Percentiles rank a stretch among this genome's conserved stretches.
Conservation (phyloP, 2,888 invertebrate genomes). For the Megaustenia siamemsis region DNA sequence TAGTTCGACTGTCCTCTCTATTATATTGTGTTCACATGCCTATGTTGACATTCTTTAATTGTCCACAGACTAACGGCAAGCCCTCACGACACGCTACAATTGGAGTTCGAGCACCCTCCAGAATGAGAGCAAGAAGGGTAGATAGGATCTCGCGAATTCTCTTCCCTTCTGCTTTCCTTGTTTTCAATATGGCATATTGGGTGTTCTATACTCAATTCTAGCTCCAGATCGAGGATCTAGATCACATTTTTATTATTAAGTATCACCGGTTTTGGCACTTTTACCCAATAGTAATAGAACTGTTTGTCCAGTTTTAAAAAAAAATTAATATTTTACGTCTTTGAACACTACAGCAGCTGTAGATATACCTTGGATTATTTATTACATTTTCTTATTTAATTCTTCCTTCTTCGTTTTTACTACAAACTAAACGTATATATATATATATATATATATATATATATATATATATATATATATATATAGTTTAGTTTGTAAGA, state of each 20-base stretch:
- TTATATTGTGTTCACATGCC: background rate
- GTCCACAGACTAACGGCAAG: conserved; percentile 40
- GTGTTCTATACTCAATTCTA: conserved; percentile 51
- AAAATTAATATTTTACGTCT: too few species aligned
- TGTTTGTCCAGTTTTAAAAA: too few species aligned
- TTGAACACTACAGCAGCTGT: too few species aligned
- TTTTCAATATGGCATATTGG: conserved; percentile 59
- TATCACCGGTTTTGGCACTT: too few species aligned
- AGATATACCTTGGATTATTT: too few species aligned
- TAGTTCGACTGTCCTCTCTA: too few species aligned
- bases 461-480: conserved; percentile 34
- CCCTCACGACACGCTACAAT: conserved; percentile 1
- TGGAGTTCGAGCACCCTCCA: conserved; percentile 13
- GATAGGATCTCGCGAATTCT: conserved; percentile 59
- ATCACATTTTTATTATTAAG: too few species aligned
- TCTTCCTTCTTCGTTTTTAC: too few species aligned
- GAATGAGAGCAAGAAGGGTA: conserved; percentile 46
- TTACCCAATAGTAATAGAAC: too few species aligned
- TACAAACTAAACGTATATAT: background rate
- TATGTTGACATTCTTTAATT: background rate
- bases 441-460: conserved; percentile 31
- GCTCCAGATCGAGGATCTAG: background rate
- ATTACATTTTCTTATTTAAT: too few species aligned
- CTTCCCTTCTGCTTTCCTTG: conserved; percentile 57
- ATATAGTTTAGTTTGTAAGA: conserved; percentile 21